Percentiles rank a stretch among this genome's conserved stretches.
These are phyloP conservation scores for Glaucidium brasilianum DNA, from an alignment of 2,113 vertebrate species.

Conservation along the genomic window DNA sequence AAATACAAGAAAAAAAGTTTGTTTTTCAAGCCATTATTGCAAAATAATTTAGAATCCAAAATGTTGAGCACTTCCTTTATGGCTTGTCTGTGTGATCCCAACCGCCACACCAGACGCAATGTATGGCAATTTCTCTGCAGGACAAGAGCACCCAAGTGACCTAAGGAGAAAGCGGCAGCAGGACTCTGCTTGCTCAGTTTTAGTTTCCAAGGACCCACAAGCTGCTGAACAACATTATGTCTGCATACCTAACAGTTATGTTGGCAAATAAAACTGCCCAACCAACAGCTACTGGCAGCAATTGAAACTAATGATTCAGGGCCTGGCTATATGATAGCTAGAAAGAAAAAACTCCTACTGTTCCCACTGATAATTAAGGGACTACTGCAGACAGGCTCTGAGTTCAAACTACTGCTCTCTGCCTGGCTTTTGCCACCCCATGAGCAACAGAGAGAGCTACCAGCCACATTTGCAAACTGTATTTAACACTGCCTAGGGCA, in stretches of 20 bases:
- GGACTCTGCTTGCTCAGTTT: not conserved
- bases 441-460: not conserved
- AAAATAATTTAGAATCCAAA: not conserved
- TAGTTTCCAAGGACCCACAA: not conserved
- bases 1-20: not conserved
- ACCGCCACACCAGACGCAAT: rapidly evolving
- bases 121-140: not conserved
- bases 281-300: not conserved
- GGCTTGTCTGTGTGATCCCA: not conserved
- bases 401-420: not conserved
- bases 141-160: not conserved
- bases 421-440: not conserved
- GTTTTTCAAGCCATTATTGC: not conserved
- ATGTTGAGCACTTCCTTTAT: not conserved
- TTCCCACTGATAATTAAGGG: not conserved
- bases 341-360: not conserved
- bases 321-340: not conserved
- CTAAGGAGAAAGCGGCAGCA: not conserved
- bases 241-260: not conserved
- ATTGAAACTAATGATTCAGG: not conserved
- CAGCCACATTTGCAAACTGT: not conserved
- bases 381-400: not conserved
- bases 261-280: not conserved
- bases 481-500: not conserved
- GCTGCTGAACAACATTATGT: not conserved